Conservation (phyloP, 2,113 vertebrate species). For the Bufo bufo region DNA sequence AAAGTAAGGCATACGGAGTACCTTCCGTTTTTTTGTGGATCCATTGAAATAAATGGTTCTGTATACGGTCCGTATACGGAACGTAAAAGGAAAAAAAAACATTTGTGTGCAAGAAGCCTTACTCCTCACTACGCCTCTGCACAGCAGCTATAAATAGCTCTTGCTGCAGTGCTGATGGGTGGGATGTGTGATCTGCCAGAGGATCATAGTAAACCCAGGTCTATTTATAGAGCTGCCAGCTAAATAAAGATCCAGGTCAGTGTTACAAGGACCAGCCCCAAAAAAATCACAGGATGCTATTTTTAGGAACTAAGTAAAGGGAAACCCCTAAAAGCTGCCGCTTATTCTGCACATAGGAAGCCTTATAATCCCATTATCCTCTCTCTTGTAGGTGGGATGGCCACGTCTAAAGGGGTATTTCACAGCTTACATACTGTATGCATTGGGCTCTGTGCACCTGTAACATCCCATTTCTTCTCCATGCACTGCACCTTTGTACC, state of each 20-base stretch:
- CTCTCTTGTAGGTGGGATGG: background rate
- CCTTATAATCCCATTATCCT: background rate
- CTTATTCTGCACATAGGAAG: background rate
- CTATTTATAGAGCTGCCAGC: constrained; percentile 71
- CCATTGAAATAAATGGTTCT: too few relatives aligned
- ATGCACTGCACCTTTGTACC: background rate
- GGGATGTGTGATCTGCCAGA: constrained; percentile 63
- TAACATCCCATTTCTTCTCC: too few relatives aligned
- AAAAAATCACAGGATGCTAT: background rate
- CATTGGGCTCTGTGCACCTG: background rate
- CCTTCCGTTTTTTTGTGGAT: too few relatives aligned
- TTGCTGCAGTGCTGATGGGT: constrained; percentile 53
- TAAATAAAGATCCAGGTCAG: constrained; percentile 68
- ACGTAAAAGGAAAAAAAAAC: too few relatives aligned
- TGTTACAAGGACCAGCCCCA: constrained; percentile 29
- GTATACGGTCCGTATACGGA: too few relatives aligned
- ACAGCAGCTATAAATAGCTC: constrained; percentile 69
- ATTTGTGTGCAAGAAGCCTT: background rate
- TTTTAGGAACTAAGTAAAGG: background rate
- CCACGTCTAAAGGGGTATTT: background rate
- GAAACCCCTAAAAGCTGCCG: background rate
- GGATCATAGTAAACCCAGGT: constrained; percentile 61
- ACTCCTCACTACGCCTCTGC: constrained; percentile 61
- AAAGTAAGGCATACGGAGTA: too few relatives aligned
- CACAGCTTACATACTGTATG: too few relatives aligned